Base-by-base conservation (phyloP, 2,113 vertebrate species). In the Gopherus evgoodei region DNA sequence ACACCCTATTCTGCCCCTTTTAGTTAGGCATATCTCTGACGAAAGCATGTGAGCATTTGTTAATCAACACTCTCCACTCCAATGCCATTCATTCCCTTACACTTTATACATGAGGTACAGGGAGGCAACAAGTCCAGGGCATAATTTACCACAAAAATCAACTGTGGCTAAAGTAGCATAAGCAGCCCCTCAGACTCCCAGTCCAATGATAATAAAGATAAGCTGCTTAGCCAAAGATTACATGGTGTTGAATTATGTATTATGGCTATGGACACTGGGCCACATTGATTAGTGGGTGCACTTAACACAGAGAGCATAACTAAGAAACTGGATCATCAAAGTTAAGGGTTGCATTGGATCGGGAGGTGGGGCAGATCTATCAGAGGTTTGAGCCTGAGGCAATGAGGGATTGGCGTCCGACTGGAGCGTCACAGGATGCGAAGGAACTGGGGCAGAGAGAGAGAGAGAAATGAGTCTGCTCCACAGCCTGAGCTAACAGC, bases 1-100 rank as follows among this genome's bases (percentile, higher is more conserved):
- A 78, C 2, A 1, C 8, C 56, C 49, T 50, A 50, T 65, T 17
- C 49, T 5, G 4, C 14, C 3, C 8, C 52, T 22, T 80, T 27
- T 62, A 62, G 29, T 29, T 62, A 62, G 59, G 59, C 29, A 62
- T 11, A 0, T 1, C 8, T 31, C 7, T 16, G 69, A 44, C 0
- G 1, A 3, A 53, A 57, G 72, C 82, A 6, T 0, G 24, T n/a
- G 42, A 21, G 50, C 57, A 12, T 31, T 62, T 62, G 29, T 62
- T 62, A 31, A 29, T 31, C 29, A 62, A 62, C 59, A 62, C 11
- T 59, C 27, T 59, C 57, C 59, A 62, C 29, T 62, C 59, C 29
- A 16, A 7, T 62, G 59, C 59, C 29, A 62, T 62, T 31, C 29
- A 62, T 62, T 31, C 29, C 59, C 5, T 62, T 62, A 62, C 29